phyloP scores from a whole-genome alignment of 2,113 vertebrate genomes.

The Henicopernis longicauda region DNA sequence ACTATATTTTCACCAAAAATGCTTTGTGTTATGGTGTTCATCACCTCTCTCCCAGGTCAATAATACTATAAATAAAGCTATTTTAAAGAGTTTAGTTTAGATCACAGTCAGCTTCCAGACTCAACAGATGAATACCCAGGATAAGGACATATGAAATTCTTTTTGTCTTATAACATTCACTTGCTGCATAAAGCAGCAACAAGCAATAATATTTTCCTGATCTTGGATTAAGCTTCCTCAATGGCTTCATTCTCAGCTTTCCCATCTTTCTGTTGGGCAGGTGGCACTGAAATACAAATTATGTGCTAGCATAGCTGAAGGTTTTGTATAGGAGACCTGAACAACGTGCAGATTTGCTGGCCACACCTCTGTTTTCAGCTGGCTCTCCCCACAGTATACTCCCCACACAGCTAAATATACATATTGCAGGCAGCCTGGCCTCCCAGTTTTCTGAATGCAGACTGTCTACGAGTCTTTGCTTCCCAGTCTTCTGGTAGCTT shows the following conservation, averaged over 20 bases:
- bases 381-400: rapidly evolving
- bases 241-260: not conserved
- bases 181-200: not conserved
- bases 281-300: not conserved
- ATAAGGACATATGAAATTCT: not conserved
- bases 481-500: not conserved
- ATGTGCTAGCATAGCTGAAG: not conserved
- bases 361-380: not conserved
- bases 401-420: not conserved
- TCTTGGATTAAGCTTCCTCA: not conserved
- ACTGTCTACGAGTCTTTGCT: not conserved
- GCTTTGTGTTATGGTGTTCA: not conserved
- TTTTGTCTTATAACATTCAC: not conserved
- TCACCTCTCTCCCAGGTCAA: not conserved
- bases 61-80: not conserved
- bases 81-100: not conserved
- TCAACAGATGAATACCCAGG: not conserved
- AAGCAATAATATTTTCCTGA: not conserved
- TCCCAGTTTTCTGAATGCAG: not conserved
- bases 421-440: not conserved
- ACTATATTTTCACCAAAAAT: not conserved
- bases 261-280: not conserved
- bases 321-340: not conserved
- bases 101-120: not conserved
- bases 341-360: not conserved